These are phyloP conservation scores for Alexandromys oeconomus DNA, from an alignment of 2,797 vertebrate species.

Conservation along the genomic window DNA sequence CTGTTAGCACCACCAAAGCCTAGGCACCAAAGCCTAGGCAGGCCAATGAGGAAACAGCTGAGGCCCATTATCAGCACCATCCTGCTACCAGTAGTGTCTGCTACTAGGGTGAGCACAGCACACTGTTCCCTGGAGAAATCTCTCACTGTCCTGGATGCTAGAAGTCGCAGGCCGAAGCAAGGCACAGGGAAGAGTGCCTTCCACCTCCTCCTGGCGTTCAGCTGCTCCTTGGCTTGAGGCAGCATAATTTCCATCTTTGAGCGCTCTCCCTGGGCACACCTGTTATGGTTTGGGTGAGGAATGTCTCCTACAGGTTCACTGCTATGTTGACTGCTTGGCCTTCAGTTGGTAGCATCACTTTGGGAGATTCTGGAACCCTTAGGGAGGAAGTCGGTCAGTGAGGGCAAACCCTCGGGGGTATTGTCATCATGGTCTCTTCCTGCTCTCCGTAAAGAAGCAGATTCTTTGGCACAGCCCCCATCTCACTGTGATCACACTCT, in stretches of 20 bases:
- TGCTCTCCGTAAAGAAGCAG: background rate
- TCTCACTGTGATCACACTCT: background rate
- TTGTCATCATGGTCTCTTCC: background rate
- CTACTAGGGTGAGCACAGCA: no score
- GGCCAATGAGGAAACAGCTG: no score
- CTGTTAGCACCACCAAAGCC: no score
- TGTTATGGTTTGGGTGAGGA: no score
- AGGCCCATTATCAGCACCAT: no score
- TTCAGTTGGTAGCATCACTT: background rate
- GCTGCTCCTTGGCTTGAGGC: background rate
- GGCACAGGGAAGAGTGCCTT: background rate
- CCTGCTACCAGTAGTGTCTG: no score
- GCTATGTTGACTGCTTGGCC: background rate
- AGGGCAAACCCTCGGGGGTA: background rate
- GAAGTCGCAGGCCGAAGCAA: background rate
- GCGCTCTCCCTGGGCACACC: background rate
- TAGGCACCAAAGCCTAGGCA: no score
- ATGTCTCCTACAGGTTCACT: no score
- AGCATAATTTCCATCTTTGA: background rate
- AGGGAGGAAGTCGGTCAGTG: background rate
- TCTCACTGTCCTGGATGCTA: background rate
- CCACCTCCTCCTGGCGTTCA: background rate
- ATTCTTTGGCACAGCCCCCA: background rate
- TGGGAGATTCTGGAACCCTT: background rate
- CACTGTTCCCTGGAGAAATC: no score